These are phyloP conservation scores for Halictus quadricinctus DNA, from an alignment of 2,888 invertebrate genomes.

Conservation along the genomic window DNA sequence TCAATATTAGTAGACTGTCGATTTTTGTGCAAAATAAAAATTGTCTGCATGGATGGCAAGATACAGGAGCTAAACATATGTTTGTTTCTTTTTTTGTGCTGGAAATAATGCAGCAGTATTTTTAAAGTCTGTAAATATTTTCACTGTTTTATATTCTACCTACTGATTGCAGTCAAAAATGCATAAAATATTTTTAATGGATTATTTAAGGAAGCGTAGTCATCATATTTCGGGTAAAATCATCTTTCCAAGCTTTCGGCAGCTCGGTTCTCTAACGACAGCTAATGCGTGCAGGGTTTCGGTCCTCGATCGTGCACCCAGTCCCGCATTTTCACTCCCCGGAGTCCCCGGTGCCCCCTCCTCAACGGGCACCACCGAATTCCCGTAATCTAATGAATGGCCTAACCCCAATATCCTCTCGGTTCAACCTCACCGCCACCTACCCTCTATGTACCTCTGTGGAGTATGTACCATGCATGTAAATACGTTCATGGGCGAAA, in stretches of 20 bases:
- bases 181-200: not conserved
- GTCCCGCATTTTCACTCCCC: conserved; percentile 60
- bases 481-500: conserved; percentile 58
- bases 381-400: conserved; percentile 80
- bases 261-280: conserved; percentile 58
- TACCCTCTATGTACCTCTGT: conserved; percentile 58
- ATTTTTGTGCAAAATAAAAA: not conserved
- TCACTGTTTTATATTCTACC: not conserved
- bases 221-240: conserved; percentile 51
- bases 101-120: not conserved
- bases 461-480: conserved; percentile 64
- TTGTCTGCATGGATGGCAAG: not conserved
- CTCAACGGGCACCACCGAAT: conserved; percentile 71
- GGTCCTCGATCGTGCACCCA: conserved; percentile 70
- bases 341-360: conserved; percentile 44
- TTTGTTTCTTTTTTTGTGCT: not conserved
- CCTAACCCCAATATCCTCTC: conserved; percentile 75
- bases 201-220: conserved; percentile 21
- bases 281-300: conserved; percentile 66
- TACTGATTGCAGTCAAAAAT: not conserved
- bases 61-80: not conserved
- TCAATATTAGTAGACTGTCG: not conserved
- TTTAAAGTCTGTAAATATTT: not conserved
- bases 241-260: conserved; percentile 67
- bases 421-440: conserved; percentile 66